Base-by-base conservation (phyloP, 2,888 invertebrate genomes). In the Eupithecia subumbrata region DNA sequence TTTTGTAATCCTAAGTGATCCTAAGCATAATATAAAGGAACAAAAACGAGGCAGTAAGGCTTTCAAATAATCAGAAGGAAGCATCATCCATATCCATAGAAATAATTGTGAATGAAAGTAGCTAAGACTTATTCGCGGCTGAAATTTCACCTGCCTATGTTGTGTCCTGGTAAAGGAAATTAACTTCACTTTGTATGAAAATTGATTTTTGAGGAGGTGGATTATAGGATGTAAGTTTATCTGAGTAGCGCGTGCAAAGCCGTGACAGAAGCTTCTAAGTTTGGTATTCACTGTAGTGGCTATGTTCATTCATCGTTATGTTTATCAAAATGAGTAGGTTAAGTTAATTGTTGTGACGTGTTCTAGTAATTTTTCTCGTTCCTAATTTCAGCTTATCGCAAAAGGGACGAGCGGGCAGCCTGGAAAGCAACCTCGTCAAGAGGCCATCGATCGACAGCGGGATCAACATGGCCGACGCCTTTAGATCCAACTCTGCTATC, bases 401-500 rank as follows among this genome's bases (percentile, higher is more conserved):
- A 91, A 95, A 94, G 81, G 90, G 92, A 64, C 86, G 94, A 12
- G 87, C 90, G 0, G 93, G 93, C 12, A 95, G 94, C 71, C 80
- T 94, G 56, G 95, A 95, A 81, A 92, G 93, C 77, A 94, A 94
- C 78, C 94, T 97, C 68, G 96, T 96, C 45, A 97, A 97, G 86
- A 93, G 97, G 72, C 96, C 97, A 0, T 97, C 97, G 0, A 96
- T 97, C 63, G 97, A 97, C 85, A 97, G 97, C 84, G 97, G 97
- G 16, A 97, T 97, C 81, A 97, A 97, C 82, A 96, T 97, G 96
- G 96, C 95, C 0, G 94, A 95, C 48, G 93, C 94, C 0, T 95
- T 94, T 76, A 94, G 88, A 90, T 96, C 91, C 80, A 95, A 84
- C 82, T 93, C 94, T 5, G 91, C 91, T 37, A 92, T 91, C 43